phyloP scores from a whole-genome alignment of 2,113 vertebrate species.

The Notothenia rossii region DNA sequence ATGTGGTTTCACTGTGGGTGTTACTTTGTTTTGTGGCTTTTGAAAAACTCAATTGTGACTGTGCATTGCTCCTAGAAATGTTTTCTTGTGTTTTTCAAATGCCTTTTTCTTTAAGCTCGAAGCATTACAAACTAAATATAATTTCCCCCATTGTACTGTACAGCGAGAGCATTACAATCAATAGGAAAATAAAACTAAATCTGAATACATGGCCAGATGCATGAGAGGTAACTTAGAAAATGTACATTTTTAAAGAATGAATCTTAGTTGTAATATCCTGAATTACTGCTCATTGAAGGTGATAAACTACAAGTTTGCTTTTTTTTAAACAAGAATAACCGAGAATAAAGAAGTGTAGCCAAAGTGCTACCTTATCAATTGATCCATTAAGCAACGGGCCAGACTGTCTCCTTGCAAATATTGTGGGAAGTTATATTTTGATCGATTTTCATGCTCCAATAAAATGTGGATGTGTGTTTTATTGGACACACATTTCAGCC shows the following conservation, averaged over 20 bases:
- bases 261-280: neutral
- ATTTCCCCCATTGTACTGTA: neutral
- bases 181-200: neutral
- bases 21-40: neutral
- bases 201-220: neutral
- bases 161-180: neutral
- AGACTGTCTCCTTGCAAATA: neutral
- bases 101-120: neutral
- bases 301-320: neutral
- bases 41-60: neutral
- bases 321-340: neutral
- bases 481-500: constrained; percentile 34
- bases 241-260: neutral
- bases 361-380: neutral
- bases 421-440: neutral
- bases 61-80: neutral
- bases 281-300: neutral
- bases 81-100: neutral
- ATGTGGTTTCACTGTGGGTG: neutral
- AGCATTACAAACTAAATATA: neutral
- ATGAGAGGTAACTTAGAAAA: neutral
- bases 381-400: neutral
- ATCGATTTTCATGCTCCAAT: neutral
- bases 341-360: neutral
- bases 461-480: neutral